phyloP scores from a whole-genome alignment of 1,140 invertebrate genomes.

The Calephelis nemesis region DNA sequence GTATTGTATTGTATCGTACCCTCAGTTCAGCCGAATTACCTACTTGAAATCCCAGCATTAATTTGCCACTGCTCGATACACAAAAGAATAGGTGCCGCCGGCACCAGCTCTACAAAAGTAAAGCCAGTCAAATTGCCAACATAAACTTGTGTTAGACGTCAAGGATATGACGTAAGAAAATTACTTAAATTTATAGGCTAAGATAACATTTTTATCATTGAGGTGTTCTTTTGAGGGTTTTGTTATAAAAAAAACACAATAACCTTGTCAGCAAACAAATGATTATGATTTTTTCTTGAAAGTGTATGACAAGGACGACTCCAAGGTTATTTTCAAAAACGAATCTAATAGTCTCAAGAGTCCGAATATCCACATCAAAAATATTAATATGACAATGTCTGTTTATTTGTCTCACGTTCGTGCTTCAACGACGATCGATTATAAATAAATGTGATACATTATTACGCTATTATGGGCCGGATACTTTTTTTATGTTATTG shows the following conservation, averaged over 20 bases:
- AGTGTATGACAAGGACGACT: constrained; percentile 3
- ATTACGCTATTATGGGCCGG: too few relatives aligned
- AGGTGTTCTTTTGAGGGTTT: background rate
- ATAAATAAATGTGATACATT: too few relatives aligned
- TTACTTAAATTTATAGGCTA: background rate
- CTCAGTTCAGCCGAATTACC: too few relatives aligned
- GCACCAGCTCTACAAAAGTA: too few relatives aligned
- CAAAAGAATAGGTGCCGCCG: too few relatives aligned
- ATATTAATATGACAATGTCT: background rate
- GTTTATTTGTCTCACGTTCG: background rate
- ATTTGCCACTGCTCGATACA: too few relatives aligned
- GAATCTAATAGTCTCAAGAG: background rate
- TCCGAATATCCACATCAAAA: background rate
- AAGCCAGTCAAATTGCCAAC: too few relatives aligned
- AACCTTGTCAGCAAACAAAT: constrained; percentile 12
- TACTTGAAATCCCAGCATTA: too few relatives aligned
- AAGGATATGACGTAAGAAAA: background rate
- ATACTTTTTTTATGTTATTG: too few relatives aligned
- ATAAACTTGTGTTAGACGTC: too few relatives aligned
- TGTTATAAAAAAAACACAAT: background rate
- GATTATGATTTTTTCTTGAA: constrained; percentile 6
- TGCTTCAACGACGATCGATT: too few relatives aligned
- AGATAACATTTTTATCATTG: background rate
- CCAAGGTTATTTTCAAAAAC: background rate
- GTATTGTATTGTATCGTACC: too few relatives aligned